Evolutionary conservation across 2,888 invertebrate genomes (phyloP).

Genomic region (Oscheius sp.): DNA sequence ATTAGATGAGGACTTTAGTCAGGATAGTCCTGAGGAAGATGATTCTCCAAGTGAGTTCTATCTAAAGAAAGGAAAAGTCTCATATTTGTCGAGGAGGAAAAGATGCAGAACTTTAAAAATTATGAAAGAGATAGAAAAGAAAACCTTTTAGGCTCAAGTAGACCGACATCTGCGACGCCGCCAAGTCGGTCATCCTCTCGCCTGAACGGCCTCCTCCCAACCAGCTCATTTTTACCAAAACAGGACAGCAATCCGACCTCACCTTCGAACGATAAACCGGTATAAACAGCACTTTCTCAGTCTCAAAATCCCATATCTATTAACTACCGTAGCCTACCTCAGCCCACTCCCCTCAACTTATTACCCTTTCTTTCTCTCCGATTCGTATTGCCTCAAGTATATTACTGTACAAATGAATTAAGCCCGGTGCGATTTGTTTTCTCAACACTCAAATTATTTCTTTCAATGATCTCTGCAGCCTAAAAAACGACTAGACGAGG

Average conservation of each 20-base stretch:
- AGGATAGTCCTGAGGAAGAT: too few relatives aligned
- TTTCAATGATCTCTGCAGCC: constrained; percentile 1
- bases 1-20: too few relatives aligned
- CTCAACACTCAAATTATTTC: neutral
- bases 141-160: neutral
- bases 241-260: too few relatives aligned
- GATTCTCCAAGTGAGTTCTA: too few relatives aligned
- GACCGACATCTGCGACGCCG: neutral
- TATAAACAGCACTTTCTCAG: neutral
- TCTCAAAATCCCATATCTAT: neutral
- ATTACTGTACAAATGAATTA: neutral
- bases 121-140: too few relatives aligned
- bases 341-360: too few relatives aligned
- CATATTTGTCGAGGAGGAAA: too few relatives aligned
- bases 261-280: neutral
- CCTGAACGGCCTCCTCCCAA: neutral
- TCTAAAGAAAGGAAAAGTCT: too few relatives aligned
- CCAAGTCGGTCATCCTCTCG: neutral
- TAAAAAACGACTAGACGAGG: neutral
- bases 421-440: neutral
- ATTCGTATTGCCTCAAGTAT: neutral
- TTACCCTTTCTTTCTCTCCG: neutral
- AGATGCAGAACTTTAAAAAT: too few relatives aligned
- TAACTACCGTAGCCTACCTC: neutral
- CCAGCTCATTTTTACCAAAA: neutral